phyloP scores from a whole-genome alignment of 2,113 vertebrate species.

The Pedionomus torquatus region DNA sequence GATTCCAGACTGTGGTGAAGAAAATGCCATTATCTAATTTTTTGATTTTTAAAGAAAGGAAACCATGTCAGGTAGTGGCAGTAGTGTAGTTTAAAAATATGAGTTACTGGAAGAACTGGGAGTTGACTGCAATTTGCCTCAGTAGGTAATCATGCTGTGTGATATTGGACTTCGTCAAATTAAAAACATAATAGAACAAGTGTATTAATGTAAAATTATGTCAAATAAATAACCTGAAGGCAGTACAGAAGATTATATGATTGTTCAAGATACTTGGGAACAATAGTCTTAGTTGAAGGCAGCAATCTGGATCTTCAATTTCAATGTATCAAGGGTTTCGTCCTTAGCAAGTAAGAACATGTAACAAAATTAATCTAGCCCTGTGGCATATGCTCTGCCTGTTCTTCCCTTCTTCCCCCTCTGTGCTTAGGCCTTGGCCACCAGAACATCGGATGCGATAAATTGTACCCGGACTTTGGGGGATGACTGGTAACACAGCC shows the following conservation, averaged over 20 bases:
- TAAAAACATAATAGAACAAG: background rate
- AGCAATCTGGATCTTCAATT: background rate
- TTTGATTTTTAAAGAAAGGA: background rate
- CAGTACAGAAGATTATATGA: background rate
- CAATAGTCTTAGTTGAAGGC: background rate
- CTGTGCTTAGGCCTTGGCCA: too few relatives aligned
- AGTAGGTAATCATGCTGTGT: fast-evolving
- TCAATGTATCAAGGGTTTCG: background rate
- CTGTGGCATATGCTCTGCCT: too few relatives aligned
- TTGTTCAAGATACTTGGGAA: background rate
- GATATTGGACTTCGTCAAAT: background rate
- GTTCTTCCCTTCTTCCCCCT: too few relatives aligned
- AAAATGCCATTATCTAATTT: background rate
- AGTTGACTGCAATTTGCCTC: background rate
- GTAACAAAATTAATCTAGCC: background rate
- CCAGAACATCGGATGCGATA: too few relatives aligned
- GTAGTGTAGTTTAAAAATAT: background rate
- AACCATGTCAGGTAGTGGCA: background rate
- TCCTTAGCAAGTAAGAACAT: background rate
- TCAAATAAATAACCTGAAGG: background rate
- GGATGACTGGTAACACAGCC: too few relatives aligned
- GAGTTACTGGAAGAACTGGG: background rate
- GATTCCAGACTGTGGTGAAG: background rate
- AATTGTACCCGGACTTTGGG: too few relatives aligned
- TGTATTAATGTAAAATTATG: background rate